Conservation (phyloP, 2,888 invertebrate species). For the Mesorhabditis spiculigera region DNA sequence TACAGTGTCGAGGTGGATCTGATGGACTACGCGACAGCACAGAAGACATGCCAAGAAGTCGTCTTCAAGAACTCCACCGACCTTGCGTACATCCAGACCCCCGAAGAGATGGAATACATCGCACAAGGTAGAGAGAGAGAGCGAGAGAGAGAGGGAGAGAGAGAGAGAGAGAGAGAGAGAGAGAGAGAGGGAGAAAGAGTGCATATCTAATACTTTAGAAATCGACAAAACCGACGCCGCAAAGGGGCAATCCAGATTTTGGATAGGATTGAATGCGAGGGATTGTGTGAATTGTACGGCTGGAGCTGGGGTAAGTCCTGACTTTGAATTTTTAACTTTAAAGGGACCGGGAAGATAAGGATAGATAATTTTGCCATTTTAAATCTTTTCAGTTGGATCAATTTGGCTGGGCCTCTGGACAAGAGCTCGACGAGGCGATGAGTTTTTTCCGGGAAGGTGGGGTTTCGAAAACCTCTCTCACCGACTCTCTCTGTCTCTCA, state of each 20-base stretch:
- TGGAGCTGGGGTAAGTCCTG: neutral
- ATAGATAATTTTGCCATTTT: neutral
- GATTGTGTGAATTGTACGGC: neutral
- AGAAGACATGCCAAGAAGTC: too few relatives aligned
- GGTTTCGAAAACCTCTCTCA: neutral
- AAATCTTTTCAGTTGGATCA: neutral
- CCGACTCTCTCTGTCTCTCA: neutral
- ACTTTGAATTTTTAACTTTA: too few relatives aligned
- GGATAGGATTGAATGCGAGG: neutral
- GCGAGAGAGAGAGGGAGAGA: neutral
- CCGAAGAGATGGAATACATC: too few relatives aligned
- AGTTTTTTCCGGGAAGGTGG: neutral
- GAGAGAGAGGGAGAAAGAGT: neutral
- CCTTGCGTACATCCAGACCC: too few relatives aligned
- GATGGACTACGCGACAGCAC: too few relatives aligned
- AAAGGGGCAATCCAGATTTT: neutral
- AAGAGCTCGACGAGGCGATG: neutral
- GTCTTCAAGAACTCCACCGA: too few relatives aligned
- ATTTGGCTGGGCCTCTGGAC: neutral
- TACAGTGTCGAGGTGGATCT: too few relatives aligned
- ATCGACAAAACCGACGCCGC: slow-evolving; percentile 2
- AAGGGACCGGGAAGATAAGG: neutral
- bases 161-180: neutral
- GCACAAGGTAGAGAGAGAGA: neutral
- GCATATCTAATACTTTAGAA: neutral